phyloP scores from a whole-genome alignment of 1,140 invertebrate genomes.

The Cotesia glomerata region DNA sequence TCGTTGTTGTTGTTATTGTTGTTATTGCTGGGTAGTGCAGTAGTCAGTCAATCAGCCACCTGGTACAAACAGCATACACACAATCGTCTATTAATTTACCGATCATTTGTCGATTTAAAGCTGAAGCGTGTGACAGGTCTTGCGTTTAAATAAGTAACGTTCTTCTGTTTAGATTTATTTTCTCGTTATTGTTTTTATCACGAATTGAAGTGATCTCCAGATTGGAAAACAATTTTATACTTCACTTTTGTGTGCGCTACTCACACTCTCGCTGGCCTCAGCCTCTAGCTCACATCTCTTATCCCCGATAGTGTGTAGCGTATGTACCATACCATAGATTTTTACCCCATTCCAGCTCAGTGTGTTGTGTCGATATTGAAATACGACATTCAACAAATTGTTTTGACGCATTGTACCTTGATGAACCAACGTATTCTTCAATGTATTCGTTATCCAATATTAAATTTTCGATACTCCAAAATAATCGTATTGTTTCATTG shows the following conservation, averaged over 20 bases:
- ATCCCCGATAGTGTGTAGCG: no score
- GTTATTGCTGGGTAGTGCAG: neutral
- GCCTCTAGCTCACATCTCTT: no score
- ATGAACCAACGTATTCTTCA: neutral
- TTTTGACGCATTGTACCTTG: slow-evolving; percentile 1
- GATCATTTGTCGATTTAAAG: slow-evolving; percentile 32
- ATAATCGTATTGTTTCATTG: no score
- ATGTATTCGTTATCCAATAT: neutral
- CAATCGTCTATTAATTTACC: slow-evolving; percentile 36
- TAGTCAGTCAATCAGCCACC: slow-evolving; percentile 18
- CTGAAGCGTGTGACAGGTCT: slow-evolving; percentile 6
- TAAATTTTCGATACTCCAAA: neutral
- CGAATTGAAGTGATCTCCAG: neutral
- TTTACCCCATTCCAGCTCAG: neutral
- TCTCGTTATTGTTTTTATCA: slow-evolving; percentile 26
- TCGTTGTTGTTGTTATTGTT: neutral
- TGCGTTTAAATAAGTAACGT: slow-evolving; percentile 7
- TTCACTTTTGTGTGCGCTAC: no score
- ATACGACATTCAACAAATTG: slow-evolving; percentile 11
- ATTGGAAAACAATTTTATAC: no score
- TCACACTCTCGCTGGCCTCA: neutral
- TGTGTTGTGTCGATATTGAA: slow-evolving; percentile 3
- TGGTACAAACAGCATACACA: slow-evolving; percentile 17
- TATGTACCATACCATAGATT: neutral
- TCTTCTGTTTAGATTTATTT: slow-evolving; percentile 20